Evolutionary conservation across 2,888 invertebrate species (phyloP), one percentile per base, ranked within the genome.

Genomic region (Salticus scenicus): DNA sequence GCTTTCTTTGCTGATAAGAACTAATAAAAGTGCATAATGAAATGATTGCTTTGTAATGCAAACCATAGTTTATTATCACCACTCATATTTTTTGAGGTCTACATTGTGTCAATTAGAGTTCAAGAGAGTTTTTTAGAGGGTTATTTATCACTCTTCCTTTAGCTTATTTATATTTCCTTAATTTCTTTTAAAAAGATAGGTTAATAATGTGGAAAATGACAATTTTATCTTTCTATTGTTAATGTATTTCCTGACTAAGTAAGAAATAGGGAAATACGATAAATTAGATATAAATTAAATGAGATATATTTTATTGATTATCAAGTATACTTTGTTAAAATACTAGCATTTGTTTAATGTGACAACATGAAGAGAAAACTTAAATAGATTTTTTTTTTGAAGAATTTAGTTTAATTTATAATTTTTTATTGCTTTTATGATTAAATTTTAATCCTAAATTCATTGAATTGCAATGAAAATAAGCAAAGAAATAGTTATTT

Each of bases 11-110:
- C 1, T 7, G 57, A 57, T 57, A 57, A 57, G 57, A 24, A 57
- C 24, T 57, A 57, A 57, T 57, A 57, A 57, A 57, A 20, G 24
- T 57, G 57, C 12, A 24, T 57, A 57, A 57, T 57, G 57, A 24
- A 57, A 57, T 57, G 57, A 57, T 57, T 57, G 57, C 57, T 57
- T 57, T 57, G 57, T 20, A 57, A 57, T 57, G 57, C 24, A 24
- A 57, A 24, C 20, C 57, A 57, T 57, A 20, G 57, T 57, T 57
- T n/a, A 57, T 57, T 57, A 24, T 57, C 57, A 24, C 24, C 5
- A 57, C 24, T 24, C 24, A 57, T 24, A 24, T 57, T 57, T 57
- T 57, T 57, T 57, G 57, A 57, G 57, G 57, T 57, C 57, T 57
- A 57, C 57, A 57, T 57, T 57, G 57, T 24, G 57, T 57, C 57